Base-by-base conservation (phyloP, 2,888 invertebrate genomes). In the Cryptocephalus moraei region DNA sequence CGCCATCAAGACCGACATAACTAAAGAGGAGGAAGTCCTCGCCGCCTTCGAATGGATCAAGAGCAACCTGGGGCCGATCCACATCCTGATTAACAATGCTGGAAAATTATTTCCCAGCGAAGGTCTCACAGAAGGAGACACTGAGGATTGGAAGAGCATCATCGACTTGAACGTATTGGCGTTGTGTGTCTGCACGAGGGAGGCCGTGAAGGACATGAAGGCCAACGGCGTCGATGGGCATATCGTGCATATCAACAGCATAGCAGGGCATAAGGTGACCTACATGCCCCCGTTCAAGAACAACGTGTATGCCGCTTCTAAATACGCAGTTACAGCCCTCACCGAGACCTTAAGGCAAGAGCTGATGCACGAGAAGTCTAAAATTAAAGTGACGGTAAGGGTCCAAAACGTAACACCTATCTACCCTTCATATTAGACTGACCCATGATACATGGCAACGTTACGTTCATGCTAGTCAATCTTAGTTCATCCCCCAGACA, bases 81-180 rank as follows among this genome's bases (percentile, higher is more conserved):
- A 67, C 41, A 62, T 70, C 36, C 55, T 71, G 32, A 59, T 71
- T 3, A 71, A 71, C 46, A 69, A 69, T 47, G 70, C 70, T 11
- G 71, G 22, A 2, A 22, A 6, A 22, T 22, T 22, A 22, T 4
- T 6, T 2, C 6, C 6, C 6, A 22, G 3, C 22, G 22, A 22
- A 22, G 22, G 22, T 12, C 48, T 67, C 40, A 50, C 53, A 32
- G 60, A 64, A 57, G 62, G 60, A 2, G 40, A 57, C 8, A 50
- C 55, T 1, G 54, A 53, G 32, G 46, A 44, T 1, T 62, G 58
- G 59, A 55, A 41, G 34, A 46, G 52, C 43, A 50, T 56, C 8
- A 42, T 53, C 12, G 54, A 61, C 11, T 45, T 57, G 1, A 61
- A 60, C 38, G 46, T 60, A 0, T 22, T 61, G 8, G 57, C 51